Evolutionary conservation across 2,888 invertebrate species (phyloP), one percentile per base, ranked within the genome.

Genomic region (Aphidoletes aphidimyza): DNA sequence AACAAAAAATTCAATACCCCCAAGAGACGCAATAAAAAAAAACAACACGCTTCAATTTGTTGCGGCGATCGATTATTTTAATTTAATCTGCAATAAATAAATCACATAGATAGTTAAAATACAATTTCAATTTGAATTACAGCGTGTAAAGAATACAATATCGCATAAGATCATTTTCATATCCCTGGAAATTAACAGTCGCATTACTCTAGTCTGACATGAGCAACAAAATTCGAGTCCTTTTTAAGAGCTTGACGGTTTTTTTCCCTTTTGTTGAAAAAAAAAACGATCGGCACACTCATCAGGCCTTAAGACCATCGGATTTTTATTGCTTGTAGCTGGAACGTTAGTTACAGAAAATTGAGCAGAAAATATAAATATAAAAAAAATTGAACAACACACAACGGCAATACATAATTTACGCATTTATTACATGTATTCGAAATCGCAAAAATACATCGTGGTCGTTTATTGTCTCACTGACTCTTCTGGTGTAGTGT

Each of bases 41-140:
- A 47, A 47, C 8, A 47, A 47, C 9, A n/a, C n/a, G n/a, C n/a
- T n/a, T 19, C 47, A 47, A 47, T 47, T 47, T 47, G 47, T 47
- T 54, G 54, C 54, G 54, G n/a, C 54, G 54, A 54, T 54, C 54
- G 54, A 54, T 54, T 54, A 54, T 54, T 54, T 54, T 54, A 54
- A 54, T 54, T 54, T 54, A 54, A 54, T 54, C 54, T 54, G 54
- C 54, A 54, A 54, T 54, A 54, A 54, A 54, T 54, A 54, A 54
- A 54, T 54, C 54, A 54, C 54, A 54, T 54, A 54, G 54, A 54
- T 54, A 54, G 22, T 54, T 54, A 54, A 54, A 54, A 54, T 54
- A 54, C 54, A 54, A 54, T 54, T 54, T 54, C 54, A 54, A 54
- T 54, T 54, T 54, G 54, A 54, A 54, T 54, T 54, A 54, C 22